Base-by-base conservation (phyloP, 2,113 vertebrate genomes). In the Scortum barcoo region DNA sequence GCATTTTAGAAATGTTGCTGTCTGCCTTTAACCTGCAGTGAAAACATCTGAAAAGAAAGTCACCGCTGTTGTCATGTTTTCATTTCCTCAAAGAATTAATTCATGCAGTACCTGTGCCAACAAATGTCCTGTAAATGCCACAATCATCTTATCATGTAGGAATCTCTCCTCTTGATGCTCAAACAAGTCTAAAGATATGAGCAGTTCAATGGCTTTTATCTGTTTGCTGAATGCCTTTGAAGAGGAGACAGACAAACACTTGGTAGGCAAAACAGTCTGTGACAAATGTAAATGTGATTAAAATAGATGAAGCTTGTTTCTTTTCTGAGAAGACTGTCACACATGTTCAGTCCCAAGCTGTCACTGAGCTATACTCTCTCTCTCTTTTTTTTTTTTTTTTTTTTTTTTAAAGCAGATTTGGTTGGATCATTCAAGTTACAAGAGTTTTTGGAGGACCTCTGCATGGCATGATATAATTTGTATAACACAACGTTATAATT, bases 141-240 rank as follows among this genome's bases (percentile, higher is more conserved):
- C 78, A 78, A 63, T 81, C 57, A 53, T 72, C 67, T 70, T 71
- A 65, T 87, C 66, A 38, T 33, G 76, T 76, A 77, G 61, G 74
- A 81, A 84, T 80, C 58, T 86, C 11, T 30, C 33, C 60, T 28
- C 61, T 72, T 71, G 66, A 86, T 82, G 73, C 73, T 88, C 79
- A 86, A 86, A 90, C 78, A 56, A 79, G 42, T 79, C 60, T 60
- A 69, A 90, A 91, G 87, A 88, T 80, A 69, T 26, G 51, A 58
- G 65, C 6, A 9, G 78, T 72, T 70, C 58, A 46, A 81, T 30
- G 72, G 75, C 72, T 91, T 79, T 80, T 86, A 86, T 90, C 88
- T 72, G 74, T 81, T 51, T 73, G 77, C 78, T 74, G 70, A 78
- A 85, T 60, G 62, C 65, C 87, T 92, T 80, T 78, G 92, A 92